phyloP scores from a whole-genome alignment of 2,888 invertebrate species.

The Euplexia lucipara region DNA sequence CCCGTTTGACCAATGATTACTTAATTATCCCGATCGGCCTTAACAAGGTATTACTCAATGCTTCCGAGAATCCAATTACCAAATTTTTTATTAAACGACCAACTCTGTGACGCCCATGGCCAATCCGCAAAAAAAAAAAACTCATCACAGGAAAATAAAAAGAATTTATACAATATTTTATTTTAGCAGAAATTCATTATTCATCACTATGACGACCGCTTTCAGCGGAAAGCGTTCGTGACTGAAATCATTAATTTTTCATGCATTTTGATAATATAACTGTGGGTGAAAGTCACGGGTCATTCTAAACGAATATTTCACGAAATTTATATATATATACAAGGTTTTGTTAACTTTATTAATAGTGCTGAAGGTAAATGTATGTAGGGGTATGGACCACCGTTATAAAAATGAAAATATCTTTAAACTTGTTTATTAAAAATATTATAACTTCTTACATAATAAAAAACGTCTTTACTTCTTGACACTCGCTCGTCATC shows the following conservation, averaged over 20 bases:
- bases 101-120: slow-evolving; percentile 18
- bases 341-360: slow-evolving; percentile 25
- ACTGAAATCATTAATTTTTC: slow-evolving; percentile 69
- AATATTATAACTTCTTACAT: no score
- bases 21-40: not conserved
- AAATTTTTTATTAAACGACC: slow-evolving; percentile 28
- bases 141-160: slow-evolving; percentile 36
- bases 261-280: slow-evolving; percentile 67
- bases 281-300: slow-evolving; percentile 54
- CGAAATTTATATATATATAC: slow-evolving; percentile 35
- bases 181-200: slow-evolving; percentile 49
- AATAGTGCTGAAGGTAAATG: not conserved
- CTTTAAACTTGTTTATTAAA: no score
- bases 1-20: not conserved
- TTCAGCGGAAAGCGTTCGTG: slow-evolving; percentile 69
- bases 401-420: no score
- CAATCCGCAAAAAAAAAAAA: slow-evolving; percentile 38
- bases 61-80: slow-evolving; percentile 31
- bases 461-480: no score
- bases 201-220: slow-evolving; percentile 64
- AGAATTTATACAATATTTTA: slow-evolving; percentile 43
- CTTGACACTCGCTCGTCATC: no score
- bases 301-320: slow-evolving; percentile 51
- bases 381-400: not conserved
- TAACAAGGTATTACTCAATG: slow-evolving; percentile 14